Base-by-base conservation (phyloP, 2,888 invertebrate genomes). In the Phyllotreta cruciferae region DNA sequence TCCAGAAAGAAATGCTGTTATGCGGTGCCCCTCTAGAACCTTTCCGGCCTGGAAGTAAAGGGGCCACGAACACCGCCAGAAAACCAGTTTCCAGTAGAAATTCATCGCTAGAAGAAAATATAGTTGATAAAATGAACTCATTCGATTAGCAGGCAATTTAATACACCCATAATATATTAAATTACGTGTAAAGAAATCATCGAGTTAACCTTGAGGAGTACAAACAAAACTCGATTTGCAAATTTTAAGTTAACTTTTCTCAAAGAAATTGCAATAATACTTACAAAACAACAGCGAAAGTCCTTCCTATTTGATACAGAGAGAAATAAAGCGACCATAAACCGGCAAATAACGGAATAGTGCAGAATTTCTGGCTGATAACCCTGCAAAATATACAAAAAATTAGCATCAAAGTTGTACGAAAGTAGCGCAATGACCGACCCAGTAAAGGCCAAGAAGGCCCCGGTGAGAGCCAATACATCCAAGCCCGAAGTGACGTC, bases 31-130 rank as follows among this genome's bases (percentile, higher is more conserved):
- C 80, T 67, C 77, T 78, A 41, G 82, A 81, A 9, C 80, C 81
- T 54, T 79, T 80, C 36, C 82, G 77, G 39, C 81, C 79, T 56
- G 81, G 82, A 9, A 84, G 73, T 36, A 88, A 78, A 2, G 91
- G 91, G 11, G 92, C 90, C n/a, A 90, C 82, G 9, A 92, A 75
- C 49, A 89, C 83, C 34, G 88, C 85, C 35, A 92, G 78, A 73
- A 91, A 87, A 37, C 92, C 92, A 55, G 87, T 84, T 81, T 93
- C 93, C 64, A 92, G 77, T 36, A 93, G 81, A 38, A 93, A 82
- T 64, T 86, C 85, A 79, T 93, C 93, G 87, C 90, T 90, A 60
- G 53, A 69, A 69, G 52, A 56, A 54, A 45, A 7, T 42, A 8
- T n/a, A 0, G 3, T 24, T 52, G 50, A 44, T 56, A 11, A 56